Evolutionary conservation across 2,888 invertebrate species (phyloP), one percentile per base, ranked within the genome.

Genomic region (Aporophyla lueneburgensis): DNA sequence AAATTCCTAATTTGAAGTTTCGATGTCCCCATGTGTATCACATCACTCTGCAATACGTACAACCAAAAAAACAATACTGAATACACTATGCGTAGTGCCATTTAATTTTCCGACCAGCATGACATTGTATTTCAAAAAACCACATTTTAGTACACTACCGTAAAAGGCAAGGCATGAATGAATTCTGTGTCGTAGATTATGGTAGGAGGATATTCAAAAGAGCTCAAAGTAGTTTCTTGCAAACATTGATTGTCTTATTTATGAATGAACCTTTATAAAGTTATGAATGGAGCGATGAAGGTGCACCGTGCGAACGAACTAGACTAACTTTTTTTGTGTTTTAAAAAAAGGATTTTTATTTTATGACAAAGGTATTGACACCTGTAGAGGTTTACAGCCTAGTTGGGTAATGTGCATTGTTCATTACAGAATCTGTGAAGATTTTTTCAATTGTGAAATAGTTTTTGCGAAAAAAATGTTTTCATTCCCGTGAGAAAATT

Each of bases 401-500:
- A 75, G 76, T 87, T 86, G 82, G 77, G 85, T 86, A 87, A 84
- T 83, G 74, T 54, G 49, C 74, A 83, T 85, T 84, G 83, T 85
- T 72, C 71, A 82, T 80, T 81, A 83, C 77, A 70, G 75, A 80
- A 81, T 71, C 80, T 80, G 83, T 80, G 70, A 81, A 80, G 62
- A 68, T 70, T 76, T 83, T 81, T 76, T 80, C 49, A 61, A 63
- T 66, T 71, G 65, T 73, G 70, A 82, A 71, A 76, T 70, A 74
- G 43, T 40, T 73, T 74, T 71, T 74, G 83, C 78, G 70, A 78
- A 80, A 83, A 78, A 73, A 68, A 72, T 59, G 49, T 71, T 86
- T 78, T 76, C 71, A 80, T 87, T 87, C 87, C 81, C 86, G 87
- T 87, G 87, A 80, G 87, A 87, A 86, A 83, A 76, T 58, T 27